phyloP scores from a whole-genome alignment of 2,113 vertebrate species.

The Gadus chalcogrammus region DNA sequence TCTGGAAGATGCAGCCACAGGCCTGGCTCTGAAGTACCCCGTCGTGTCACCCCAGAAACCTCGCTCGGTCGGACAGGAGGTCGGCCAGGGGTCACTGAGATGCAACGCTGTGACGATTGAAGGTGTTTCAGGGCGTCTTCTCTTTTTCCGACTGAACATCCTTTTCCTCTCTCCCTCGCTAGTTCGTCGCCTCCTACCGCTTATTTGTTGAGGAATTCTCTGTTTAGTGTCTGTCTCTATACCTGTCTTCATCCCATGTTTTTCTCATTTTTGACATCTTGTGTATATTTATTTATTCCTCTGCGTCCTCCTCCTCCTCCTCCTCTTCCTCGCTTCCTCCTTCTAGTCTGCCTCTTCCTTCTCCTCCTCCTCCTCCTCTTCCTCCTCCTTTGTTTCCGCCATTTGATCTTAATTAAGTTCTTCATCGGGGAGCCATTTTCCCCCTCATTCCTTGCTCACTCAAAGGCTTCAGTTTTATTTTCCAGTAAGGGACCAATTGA shows the following conservation, averaged over 20 bases:
- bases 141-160: too few relatives aligned
- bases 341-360: neutral
- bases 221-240: neutral
- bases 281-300: neutral
- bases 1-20: constrained; percentile 48
- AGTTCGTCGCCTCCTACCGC: too few relatives aligned
- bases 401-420: constrained; percentile 7
- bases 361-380: constrained; percentile 5
- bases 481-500: constrained; percentile 60
- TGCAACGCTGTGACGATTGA: constrained; percentile 5
- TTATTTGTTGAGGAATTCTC: too few relatives aligned
- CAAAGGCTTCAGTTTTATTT: neutral
- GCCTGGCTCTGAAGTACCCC: too few relatives aligned
- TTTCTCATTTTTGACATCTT: neutral
- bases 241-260: neutral
- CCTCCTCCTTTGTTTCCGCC: too few relatives aligned
- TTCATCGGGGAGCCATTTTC: neutral
- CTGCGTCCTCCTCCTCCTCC: neutral
- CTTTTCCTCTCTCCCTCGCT: too few relatives aligned
- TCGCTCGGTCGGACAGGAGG: constrained; percentile 64
- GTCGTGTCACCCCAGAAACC: neutral
- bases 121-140: too few relatives aligned
- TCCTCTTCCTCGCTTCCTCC: neutral
- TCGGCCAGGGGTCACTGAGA: constrained; percentile 47
- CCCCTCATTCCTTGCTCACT: too few relatives aligned